Evolutionary conservation across 2,797 vertebrate genomes (phyloP), one percentile per base, ranked within the genome.

Genomic region (Sylvilagus floridanus): DNA sequence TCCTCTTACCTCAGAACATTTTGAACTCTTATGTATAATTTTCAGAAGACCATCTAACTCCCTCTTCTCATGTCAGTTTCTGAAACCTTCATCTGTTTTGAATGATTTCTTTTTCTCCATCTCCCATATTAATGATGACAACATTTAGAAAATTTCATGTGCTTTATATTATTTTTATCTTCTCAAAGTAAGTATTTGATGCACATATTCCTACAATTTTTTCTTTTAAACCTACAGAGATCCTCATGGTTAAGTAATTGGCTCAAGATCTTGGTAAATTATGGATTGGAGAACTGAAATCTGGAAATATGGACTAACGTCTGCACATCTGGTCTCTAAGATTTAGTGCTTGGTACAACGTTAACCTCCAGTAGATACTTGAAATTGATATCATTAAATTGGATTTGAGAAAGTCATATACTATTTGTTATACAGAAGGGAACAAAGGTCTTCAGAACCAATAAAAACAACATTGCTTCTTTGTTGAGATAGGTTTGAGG

Each of bases 1-100:
- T 88, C 72, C 88, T 92, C 7, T 88, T 79, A 19, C 1, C 35
- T 2, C 66, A 90, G 16, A 96, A 90, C 94, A 86, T 16, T 52
- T 85, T 96, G 81, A 54, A 69, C 63, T 86, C 2, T 52, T 42
- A 66, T 32, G 2, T 35, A 60, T 91, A 30, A 63, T 95, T 96
- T 93, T 96, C 95, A 95, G 26, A 94, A 96, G 66, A 92, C 37
- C 71, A 10, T 17, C 7, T 24, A 77, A 10, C 11, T 42, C 52
- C 26, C 16, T 11, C 68, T 50, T 72, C 57, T 26, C 1, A 4
- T 4, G 26, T 57, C 13, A 11, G 62, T 66, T 11, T 0, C 47
- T 37, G 7, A 24, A 26, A 2, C 7, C 37, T 4, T 21, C 19
- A 19, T 47, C 0, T 69, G 12, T 65, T 90, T 86, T 30, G 32